These are phyloP conservation scores for Epinotia nisella DNA, from an alignment of 2,888 invertebrate species.

Conservation along the genomic window DNA sequence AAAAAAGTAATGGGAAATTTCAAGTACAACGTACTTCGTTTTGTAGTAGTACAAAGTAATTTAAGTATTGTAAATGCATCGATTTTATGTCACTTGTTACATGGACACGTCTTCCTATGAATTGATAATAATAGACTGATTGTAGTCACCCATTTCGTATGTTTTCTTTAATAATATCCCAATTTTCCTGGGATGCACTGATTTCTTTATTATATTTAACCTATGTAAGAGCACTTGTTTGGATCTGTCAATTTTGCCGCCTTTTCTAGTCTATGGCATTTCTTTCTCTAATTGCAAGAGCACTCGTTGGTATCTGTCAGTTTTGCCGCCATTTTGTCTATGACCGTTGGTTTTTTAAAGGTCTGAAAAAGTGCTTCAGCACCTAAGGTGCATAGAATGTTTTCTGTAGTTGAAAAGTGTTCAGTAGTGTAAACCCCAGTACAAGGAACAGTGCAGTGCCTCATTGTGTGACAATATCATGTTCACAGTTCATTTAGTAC, in stretches of 20 bases:
- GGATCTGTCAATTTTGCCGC: slow-evolving; percentile 58
- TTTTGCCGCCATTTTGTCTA: slow-evolving; percentile 35
- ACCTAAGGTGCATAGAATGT: slow-evolving; percentile 42
- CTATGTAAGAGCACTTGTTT: slow-evolving; percentile 76
- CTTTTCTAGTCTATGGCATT: slow-evolving; percentile 43
- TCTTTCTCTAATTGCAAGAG: slow-evolving; percentile 3
- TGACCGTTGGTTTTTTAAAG: slow-evolving; percentile 47
- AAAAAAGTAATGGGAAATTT: slow-evolving; percentile 53
- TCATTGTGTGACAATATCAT: slow-evolving; percentile 73
- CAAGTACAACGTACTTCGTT: slow-evolving; percentile 61
- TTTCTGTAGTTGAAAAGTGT: slow-evolving; percentile 67
- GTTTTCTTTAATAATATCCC: slow-evolving; percentile 62
- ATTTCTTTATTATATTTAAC: slow-evolving; percentile 64
- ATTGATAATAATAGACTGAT: slow-evolving; percentile 73
- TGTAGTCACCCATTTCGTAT: slow-evolving; percentile 63
- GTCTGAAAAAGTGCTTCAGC: slow-evolving; percentile 76
- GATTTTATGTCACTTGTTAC: slow-evolving; percentile 51
- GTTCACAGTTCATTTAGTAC: slow-evolving; percentile 60
- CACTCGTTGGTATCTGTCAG: slow-evolving; percentile 3
- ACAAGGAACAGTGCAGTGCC: slow-evolving; percentile 73
- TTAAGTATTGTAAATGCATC: slow-evolving; percentile 71
- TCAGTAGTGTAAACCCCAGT: slow-evolving; percentile 76
- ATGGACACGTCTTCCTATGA: slow-evolving; percentile 71
- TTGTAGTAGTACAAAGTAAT: slow-evolving; percentile 79
- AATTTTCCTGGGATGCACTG: slow-evolving; percentile 79